These are phyloP conservation scores for Parnassius apollo DNA, from an alignment of 2,888 invertebrate species.

Conservation along the genomic window DNA sequence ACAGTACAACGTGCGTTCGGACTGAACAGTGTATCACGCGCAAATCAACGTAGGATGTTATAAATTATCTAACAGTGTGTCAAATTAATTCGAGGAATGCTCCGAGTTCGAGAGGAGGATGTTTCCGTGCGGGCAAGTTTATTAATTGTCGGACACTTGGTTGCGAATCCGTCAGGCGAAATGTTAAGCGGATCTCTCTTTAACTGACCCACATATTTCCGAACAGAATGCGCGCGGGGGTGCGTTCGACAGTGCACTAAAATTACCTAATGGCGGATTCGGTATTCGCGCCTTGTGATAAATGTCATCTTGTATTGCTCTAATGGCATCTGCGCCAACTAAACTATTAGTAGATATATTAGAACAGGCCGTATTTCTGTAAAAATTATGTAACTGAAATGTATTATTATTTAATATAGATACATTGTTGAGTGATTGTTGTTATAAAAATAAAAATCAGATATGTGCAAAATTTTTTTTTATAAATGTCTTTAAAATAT, in stretches of 20 bases:
- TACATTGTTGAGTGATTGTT: too few species aligned
- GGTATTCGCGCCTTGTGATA: constrained; percentile 11
- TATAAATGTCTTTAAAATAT: too few species aligned
- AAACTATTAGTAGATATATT: not conserved
- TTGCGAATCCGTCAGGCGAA: constrained; percentile 62
- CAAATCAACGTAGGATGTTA: constrained; percentile 72
- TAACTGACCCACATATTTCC: constrained; percentile 35
- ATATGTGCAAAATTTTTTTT: too few species aligned
- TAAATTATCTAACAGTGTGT: constrained; percentile 79
- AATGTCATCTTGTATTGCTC: constrained; percentile 11
- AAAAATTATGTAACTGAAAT: not conserved
- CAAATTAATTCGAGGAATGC: constrained; percentile 80
- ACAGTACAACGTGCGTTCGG: constrained; percentile 35
- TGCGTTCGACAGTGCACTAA: constrained; percentile 29
- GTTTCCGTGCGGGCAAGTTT: constrained; percentile 63
- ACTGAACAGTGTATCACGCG: constrained; percentile 46
- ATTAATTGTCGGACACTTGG: constrained; percentile 76
- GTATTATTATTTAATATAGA: not conserved
- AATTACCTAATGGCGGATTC: constrained; percentile 13
- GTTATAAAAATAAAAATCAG: too few species aligned
- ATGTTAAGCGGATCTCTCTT: constrained; percentile 34
- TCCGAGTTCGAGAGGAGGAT: constrained; percentile 57
- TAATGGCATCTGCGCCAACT: not conserved
- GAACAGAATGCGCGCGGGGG: constrained; percentile 18
- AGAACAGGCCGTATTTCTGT: not conserved